Evolutionary conservation across 2,797 vertebrate genomes (phyloP), one percentile per base, ranked within the genome.

Genomic region (Odontamblyopus rebecca): DNA sequence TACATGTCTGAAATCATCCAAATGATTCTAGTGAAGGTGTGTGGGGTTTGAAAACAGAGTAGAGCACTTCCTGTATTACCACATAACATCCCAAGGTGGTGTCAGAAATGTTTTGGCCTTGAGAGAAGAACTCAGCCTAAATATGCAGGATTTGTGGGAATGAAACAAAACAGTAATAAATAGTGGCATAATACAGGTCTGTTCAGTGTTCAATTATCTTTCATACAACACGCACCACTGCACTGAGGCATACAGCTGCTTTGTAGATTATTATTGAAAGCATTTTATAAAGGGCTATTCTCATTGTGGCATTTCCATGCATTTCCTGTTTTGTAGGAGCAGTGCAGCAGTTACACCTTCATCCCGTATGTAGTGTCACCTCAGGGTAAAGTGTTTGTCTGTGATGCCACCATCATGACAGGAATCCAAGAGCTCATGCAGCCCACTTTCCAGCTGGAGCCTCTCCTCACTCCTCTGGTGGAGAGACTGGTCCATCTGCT

Each of bases 351-450:
- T 85, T 96, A 96, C 88, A 96, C 94, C 0, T 94, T 98, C 90
- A 95, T 98, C 78, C 94, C 95, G 0, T 98, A 97, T 44, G 66
- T 93, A n/a, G 94, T 96, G 86, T 95, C 95, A 0, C 91, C 94
- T 50, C 94, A 95, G 64, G 95, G 95, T 13, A 95, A 95, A 82
- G 95, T 96, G 38, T 91, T 96, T 59, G 95, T 95, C 86, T 96
- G 96, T 0, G 95, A 96, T 0, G 69, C 87, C 0, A 76, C 91
- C 0, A 82, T 95, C 56, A 86, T 94, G 91, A 92, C 87, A 2
- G 92, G 94, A 11, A 92, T 95, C 85, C 90, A 93, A 0, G 95
- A 96, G 27, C 73, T 96, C 35, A 93, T 95, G 76, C 94, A 95
- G 86, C 94, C 95, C 0, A 89, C 87, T 77, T 94, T 94, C 56